phyloP scores from a whole-genome alignment of 2,888 invertebrate genomes.

The Trissolcus brochymenae region DNA sequence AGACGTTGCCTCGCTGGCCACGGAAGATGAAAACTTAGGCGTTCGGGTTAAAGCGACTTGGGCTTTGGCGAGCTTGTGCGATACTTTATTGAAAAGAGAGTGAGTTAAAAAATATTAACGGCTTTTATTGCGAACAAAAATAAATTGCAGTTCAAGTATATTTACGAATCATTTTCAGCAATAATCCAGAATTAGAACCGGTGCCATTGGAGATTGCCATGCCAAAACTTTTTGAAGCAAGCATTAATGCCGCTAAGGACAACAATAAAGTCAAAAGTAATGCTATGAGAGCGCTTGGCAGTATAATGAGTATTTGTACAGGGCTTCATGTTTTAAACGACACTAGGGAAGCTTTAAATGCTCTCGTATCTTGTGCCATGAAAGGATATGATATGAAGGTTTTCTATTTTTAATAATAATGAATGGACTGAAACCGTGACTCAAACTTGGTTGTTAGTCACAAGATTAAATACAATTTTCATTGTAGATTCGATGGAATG shows the following conservation, averaged over 20 bases:
- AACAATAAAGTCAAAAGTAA: conserved; percentile 91
- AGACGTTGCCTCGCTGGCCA: conserved; percentile 82
- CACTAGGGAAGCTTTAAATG: conserved; percentile 81
- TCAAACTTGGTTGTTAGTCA: neutral
- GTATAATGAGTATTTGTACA: conserved; percentile 82
- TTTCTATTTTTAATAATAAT: conserved; percentile 30
- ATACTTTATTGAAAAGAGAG: conserved; percentile 86
- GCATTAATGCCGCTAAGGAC: conserved; percentile 82
- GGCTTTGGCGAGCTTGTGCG: conserved; percentile 91
- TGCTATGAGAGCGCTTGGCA: conserved; percentile 88
- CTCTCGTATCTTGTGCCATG: conserved; percentile 83
- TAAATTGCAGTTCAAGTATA: neutral
- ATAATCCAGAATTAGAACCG: conserved; percentile 80
- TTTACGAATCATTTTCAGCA: conserved; percentile 71
- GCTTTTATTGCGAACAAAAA: neutral
- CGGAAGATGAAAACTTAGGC: conserved; percentile 81
- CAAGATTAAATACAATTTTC: neutral
- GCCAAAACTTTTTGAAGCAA: conserved; percentile 82
- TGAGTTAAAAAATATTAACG: conserved; percentile 70
- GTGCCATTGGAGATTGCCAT: conserved; percentile 83
- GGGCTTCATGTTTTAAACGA: conserved; percentile 78
- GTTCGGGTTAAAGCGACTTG: conserved; percentile 90
- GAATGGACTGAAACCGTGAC: neutral
- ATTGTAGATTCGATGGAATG: conserved; percentile 88
- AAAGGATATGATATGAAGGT: conserved; percentile 88